Evolutionary conservation across 2,888 invertebrate genomes (phyloP), one percentile per base, ranked within the genome.

Genomic region (Noctua janthe): DNA sequence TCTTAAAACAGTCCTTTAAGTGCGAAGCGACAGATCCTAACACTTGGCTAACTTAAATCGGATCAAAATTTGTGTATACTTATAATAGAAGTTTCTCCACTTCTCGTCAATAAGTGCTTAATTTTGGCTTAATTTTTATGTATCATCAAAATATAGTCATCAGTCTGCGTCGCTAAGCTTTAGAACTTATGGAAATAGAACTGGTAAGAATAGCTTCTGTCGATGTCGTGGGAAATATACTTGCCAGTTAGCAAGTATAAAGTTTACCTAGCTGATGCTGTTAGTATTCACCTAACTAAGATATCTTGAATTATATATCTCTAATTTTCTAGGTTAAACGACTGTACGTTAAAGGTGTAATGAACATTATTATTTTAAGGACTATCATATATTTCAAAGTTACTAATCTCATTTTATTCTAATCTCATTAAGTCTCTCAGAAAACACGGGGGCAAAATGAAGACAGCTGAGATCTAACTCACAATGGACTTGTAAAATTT

Each of bases 401-500:
- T 2, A 8, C 8, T n/a, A 20, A 39, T 17, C 35, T 11, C 10
- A 15, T 67, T 15, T 59, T 8, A 62, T 29, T 29, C n/a, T 47
- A 23, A 47, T 23, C 35, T 62, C 35, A n/a, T 39, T 62, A 47
- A 54, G 13, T 49, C 76, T 81, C 54, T 43, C 29, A 59, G 69
- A 78, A 78, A 78, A 59, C 56, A 35, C 1, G 20, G 2, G 56
- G 1, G 15, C 43, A 17, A 6, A 70, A 76, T 43, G 29, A 71
- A 76, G 13, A 23, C 35, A 23, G n/a, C 49, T 29, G 29, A 29
- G 29, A 29, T 59, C n/a, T 56, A 13, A 13, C 29, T 54, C 62
- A 70, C 59, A 64, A 66, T 51, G 17, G 29, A 69, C 62, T 82
- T 75, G 56, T 79, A 51, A 66, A 66, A 39, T 66, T 11, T 20